These are phyloP conservation scores for Uromys caudimaculatus DNA, from an alignment of 2,797 vertebrate species.

Conservation along the genomic window DNA sequence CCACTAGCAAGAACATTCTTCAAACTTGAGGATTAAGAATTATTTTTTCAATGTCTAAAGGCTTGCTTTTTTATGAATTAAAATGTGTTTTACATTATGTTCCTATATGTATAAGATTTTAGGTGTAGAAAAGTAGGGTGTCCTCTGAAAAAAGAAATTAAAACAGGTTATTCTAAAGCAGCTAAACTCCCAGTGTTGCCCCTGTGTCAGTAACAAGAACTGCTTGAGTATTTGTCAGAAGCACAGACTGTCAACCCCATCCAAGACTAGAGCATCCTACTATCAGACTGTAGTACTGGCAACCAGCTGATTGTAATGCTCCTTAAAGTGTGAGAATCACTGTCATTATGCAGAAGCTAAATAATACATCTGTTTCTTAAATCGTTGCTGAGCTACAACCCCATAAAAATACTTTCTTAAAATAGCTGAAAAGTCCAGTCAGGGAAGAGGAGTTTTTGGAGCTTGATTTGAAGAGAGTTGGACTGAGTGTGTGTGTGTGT, in stretches of 20 bases:
- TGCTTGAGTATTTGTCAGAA: background rate
- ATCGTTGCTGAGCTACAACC: background rate
- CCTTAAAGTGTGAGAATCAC: background rate
- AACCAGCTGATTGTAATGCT: background rate
- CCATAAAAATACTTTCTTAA: background rate
- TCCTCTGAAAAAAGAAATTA: background rate
- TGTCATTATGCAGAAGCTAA: background rate
- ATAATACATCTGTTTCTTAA: background rate
- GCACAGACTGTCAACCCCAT: background rate
- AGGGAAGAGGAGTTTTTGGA: background rate
- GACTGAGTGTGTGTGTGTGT: too few species aligned
- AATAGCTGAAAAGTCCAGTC: background rate
- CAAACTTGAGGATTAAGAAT: background rate
- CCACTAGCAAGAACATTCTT: background rate
- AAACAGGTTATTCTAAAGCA: conserved; percentile 52
- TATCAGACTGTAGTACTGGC: background rate
- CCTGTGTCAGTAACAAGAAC: background rate
- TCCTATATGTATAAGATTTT: conserved; percentile 21
- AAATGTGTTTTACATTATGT: conserved; percentile 1
- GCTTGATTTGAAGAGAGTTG: background rate
- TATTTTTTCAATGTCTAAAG: background rate
- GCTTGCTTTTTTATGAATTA: background rate
- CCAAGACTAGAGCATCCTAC: background rate
- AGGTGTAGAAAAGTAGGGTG: conserved; percentile 14
- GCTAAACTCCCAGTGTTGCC: background rate